A percentile compares a stretch with the other conserved stretches of the same genome.
Evolutionary conservation across 2,888 invertebrate genomes (phyloP).

Genomic region (Drosophila pullipes): DNA sequence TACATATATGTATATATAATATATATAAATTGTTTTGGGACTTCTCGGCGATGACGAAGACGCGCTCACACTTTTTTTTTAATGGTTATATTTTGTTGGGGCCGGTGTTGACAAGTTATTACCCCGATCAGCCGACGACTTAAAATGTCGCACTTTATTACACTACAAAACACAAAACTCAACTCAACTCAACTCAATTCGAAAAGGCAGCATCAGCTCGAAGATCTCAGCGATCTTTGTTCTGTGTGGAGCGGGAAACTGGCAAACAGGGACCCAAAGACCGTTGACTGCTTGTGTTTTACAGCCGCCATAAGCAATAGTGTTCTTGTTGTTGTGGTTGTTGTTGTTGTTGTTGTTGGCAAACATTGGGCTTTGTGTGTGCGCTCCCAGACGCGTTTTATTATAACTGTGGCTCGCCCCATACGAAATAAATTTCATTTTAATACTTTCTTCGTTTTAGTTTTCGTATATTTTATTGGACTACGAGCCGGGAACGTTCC

Average conservation of each 20-base stretch:
- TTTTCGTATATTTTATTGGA: conserved; percentile 75
- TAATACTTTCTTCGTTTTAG: conserved; percentile 81
- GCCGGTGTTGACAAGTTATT: conserved; percentile 82
- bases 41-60: conserved; percentile 56
- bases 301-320: conserved; percentile 60
- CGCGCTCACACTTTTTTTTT: conserved; percentile 43
- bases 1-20: conserved; percentile 32
- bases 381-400: conserved; percentile 76
- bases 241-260: conserved; percentile 31
- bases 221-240: conserved; percentile 58
- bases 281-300: conserved; percentile 68
- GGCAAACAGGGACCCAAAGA: conserved; percentile 44
- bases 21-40: conserved; percentile 43
- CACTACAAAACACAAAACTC: conserved; percentile 76
- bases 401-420: conserved; percentile 73
- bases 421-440: conserved; percentile 79
- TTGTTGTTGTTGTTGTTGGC: conserved; percentile 66
- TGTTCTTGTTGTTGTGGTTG: conserved; percentile 37
- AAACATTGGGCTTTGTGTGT: conserved; percentile 79
- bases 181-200: conserved; percentile 67
- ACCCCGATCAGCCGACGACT: conserved; percentile 70
- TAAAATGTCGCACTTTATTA: conserved; percentile 80
- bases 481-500: conserved; percentile 24
- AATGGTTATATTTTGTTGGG: conserved; percentile 63
- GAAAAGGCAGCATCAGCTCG: conserved; percentile 28